phyloP scores from a whole-genome alignment of 2,888 invertebrate genomes.

The Melolontha melolontha region DNA sequence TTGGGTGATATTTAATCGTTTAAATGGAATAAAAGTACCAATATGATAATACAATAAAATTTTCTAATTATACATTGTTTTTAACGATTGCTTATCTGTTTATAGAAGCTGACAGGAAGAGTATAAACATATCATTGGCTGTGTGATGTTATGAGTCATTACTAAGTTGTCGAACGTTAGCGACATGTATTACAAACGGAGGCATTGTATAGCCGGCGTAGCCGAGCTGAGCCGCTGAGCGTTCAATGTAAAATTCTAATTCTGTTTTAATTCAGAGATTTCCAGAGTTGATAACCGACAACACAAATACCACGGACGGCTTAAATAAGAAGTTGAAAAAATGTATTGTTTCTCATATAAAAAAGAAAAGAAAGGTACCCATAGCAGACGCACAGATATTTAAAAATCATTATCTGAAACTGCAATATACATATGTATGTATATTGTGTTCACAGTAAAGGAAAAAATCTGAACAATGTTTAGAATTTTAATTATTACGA shows the following conservation, averaged over 20 bases:
- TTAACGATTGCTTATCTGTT: conserved; percentile 34
- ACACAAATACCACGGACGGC: no score
- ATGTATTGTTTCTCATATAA: no score
- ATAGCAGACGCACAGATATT: not conserved
- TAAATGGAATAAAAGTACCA: no score
- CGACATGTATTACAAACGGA: not conserved
- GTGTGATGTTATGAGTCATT: conserved; percentile 31
- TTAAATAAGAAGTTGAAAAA: no score
- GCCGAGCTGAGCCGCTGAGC: no score
- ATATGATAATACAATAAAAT: conserved; percentile 19
- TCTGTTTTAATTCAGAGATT: no score
- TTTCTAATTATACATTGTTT: conserved; percentile 35
- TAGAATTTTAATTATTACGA: conserved; percentile 24
- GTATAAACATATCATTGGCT: conserved; percentile 30
- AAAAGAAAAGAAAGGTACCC: no score
- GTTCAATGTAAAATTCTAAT: no score
- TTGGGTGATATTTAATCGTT: no score
- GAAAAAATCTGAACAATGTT: conserved; percentile 10
- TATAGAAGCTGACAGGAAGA: conserved; percentile 35
- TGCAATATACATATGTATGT: not conserved
- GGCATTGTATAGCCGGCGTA: not conserved
- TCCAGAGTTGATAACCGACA: no score
- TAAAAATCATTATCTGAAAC: not conserved
- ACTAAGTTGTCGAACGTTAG: conserved; percentile 8
- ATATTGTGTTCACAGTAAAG: not conserved